A percentile compares a stretch with the other conserved stretches of the same genome.
phyloP scores from a whole-genome alignment of 2,888 invertebrate genomes.

The Cheilosia scutellata region DNA sequence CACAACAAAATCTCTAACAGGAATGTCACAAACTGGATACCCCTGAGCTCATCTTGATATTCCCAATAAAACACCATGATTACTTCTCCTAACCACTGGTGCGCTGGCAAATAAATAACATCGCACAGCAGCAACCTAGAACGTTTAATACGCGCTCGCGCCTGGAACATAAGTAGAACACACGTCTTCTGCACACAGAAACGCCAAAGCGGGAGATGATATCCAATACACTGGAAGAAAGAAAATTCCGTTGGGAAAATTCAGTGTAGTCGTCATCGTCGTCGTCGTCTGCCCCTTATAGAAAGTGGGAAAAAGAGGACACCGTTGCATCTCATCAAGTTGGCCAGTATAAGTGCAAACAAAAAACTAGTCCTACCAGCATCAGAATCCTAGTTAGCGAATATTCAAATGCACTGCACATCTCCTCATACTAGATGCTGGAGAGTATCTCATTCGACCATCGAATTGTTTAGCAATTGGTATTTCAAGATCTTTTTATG shows the following conservation, averaged over 20 bases:
- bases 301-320: conserved; percentile 69
- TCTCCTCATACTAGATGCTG: conserved; percentile 2
- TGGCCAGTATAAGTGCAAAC: conserved; percentile 46
- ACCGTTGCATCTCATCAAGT: conserved; percentile 58
- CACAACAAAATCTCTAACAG: conserved; percentile 36
- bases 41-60: conserved; percentile 58
- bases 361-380: conserved; percentile 57
- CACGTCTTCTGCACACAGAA: conserved; percentile 21
- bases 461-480: conserved; percentile 67
- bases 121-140: conserved; percentile 32
- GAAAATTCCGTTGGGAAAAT: conserved; percentile 66
- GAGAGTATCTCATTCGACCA: conserved; percentile 69
- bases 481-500: conserved; percentile 59
- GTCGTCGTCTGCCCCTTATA: conserved; percentile 20
- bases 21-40: conserved; percentile 71
- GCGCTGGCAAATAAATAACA: conserved; percentile 36
- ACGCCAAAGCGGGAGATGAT: conserved; percentile 2
- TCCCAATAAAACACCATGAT: conserved; percentile 70
- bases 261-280: neutral
- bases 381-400: conserved; percentile 58
- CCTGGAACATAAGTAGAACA: conserved; percentile 71
- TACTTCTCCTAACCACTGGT: conserved; percentile 41
- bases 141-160: conserved; percentile 54
- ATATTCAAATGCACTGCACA: conserved; percentile 65
- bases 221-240: conserved; percentile 39